These are phyloP conservation scores for Coendou prehensilis DNA, from an alignment of 2,797 vertebrate genomes.

Conservation along the genomic window DNA sequence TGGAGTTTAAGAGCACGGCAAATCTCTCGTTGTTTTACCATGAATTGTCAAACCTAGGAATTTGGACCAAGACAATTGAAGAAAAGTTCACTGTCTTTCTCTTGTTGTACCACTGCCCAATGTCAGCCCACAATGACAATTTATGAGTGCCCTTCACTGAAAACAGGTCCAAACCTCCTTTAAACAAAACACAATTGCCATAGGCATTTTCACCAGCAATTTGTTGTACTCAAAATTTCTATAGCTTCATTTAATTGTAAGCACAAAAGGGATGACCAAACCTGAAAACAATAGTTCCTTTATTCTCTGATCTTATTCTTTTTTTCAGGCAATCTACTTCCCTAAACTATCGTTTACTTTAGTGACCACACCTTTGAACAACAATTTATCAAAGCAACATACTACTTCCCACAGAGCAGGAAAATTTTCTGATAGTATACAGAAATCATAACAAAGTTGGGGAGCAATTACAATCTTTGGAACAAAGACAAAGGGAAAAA, in stretches of 20 bases:
- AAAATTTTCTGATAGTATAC: slow-evolving; percentile 27
- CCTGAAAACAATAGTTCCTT: slow-evolving; percentile 64
- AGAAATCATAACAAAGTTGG: slow-evolving; percentile 27
- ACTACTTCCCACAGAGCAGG: slow-evolving; percentile 47
- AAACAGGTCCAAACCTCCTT: slow-evolving; percentile 46
- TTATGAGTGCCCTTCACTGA: slow-evolving; percentile 23
- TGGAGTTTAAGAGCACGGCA: slow-evolving; percentile 34
- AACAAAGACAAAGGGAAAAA: slow-evolving; percentile 63
- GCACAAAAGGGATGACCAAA: slow-evolving; percentile 47
- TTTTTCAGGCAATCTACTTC: slow-evolving; percentile 77
- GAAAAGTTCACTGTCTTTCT: not conserved
- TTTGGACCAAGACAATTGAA: not conserved
- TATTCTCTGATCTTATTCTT: slow-evolving; percentile 78
- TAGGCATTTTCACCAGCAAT: slow-evolving; percentile 66
- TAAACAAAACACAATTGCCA: slow-evolving; percentile 66
- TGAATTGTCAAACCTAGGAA: slow-evolving; percentile 44
- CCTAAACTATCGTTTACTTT: slow-evolving; percentile 78
- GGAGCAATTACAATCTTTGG: not conserved
- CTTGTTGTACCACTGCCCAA: not conserved
- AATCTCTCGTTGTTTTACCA: slow-evolving; percentile 47
- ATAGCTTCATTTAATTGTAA: slow-evolving; percentile 62
- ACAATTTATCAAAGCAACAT: slow-evolving; percentile 74
- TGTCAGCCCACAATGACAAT: not conserved
- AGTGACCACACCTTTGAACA: slow-evolving; percentile 76
- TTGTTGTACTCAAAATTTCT: slow-evolving; percentile 64